Evolutionary conservation across 1,140 invertebrate genomes (phyloP).

Genomic region (Drosophila kepulauana): DNA sequence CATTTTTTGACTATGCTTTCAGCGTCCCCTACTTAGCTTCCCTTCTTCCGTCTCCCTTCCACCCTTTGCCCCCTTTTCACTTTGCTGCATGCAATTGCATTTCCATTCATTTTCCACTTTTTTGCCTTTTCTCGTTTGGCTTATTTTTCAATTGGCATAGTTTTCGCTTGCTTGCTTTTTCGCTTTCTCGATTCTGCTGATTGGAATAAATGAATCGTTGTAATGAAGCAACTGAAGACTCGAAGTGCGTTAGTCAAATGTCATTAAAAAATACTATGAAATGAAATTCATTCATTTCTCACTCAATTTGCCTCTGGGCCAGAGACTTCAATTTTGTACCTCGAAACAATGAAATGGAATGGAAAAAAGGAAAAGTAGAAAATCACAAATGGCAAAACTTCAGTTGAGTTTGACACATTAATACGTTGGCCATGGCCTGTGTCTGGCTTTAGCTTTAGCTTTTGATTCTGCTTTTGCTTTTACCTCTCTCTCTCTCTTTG

Average conservation of each 20-base stretch:
- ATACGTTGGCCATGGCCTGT: slow-evolving; percentile 41
- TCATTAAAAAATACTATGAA: slow-evolving; percentile 30
- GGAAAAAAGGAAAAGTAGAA: slow-evolving; percentile 5
- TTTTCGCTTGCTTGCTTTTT: slow-evolving; percentile 66
- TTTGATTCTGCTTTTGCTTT: no score
- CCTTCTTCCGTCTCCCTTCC: background rate
- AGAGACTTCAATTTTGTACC: slow-evolving; percentile 3
- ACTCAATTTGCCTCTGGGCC: background rate
- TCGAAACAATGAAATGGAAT: no score
- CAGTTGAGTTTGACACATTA: slow-evolving; percentile 71
- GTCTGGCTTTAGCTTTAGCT: background rate
- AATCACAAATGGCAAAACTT: slow-evolving; percentile 66
- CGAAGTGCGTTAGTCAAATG: slow-evolving; percentile 24
- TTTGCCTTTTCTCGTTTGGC: slow-evolving; percentile 63
- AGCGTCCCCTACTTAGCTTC: background rate
- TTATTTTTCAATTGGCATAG: slow-evolving; percentile 75
- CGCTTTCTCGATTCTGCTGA: background rate
- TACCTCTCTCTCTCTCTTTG: no score
- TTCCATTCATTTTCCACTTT: slow-evolving; percentile 48
- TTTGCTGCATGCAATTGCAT: background rate
- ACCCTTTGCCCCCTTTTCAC: no score
- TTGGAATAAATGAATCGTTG: slow-evolving; percentile 21
- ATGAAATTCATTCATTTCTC: slow-evolving; percentile 10
- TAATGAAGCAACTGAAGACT: slow-evolving; percentile 10
- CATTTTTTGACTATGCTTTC: slow-evolving; percentile 56